Evolutionary conservation across 1,140 invertebrate species (phyloP).

Genomic region (Acromyrmex heyeri): DNA sequence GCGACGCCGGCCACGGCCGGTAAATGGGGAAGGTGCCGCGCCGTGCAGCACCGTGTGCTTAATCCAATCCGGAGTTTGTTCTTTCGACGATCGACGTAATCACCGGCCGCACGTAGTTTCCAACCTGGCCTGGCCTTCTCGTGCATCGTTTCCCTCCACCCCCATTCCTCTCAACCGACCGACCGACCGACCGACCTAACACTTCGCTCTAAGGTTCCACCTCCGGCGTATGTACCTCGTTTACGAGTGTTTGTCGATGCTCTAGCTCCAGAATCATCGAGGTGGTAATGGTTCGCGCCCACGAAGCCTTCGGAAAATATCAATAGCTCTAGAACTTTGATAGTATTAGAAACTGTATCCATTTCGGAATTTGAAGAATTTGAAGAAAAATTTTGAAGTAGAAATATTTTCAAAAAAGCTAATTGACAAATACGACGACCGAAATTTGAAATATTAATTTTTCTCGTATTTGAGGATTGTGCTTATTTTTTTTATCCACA

Average conservation of each 20-base stretch:
- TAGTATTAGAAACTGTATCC: not conserved
- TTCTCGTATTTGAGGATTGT: not conserved
- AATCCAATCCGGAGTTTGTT: conserved; percentile 84
- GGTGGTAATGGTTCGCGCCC: conserved; percentile 53
- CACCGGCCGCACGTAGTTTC: conserved; percentile 80
- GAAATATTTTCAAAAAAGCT: not conserved
- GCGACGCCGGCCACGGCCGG: conserved; percentile 75
- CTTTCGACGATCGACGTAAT: conserved; percentile 84
- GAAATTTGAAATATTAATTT: not conserved
- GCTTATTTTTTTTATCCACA: not conserved
- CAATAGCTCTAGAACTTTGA: not conserved
- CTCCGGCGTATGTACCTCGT: conserved; percentile 73
- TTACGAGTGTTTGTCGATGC: conserved; percentile 75
- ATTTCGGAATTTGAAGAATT: not conserved
- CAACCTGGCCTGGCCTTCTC: conserved; percentile 69
- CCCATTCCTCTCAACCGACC: conserved; percentile 34
- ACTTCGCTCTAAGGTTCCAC: conserved; percentile 75
- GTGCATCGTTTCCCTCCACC: not conserved
- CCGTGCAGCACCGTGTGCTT: conserved; percentile 77
- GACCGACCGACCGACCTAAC: conserved; percentile 65
- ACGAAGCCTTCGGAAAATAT: not conserved
- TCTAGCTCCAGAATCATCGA: conserved; percentile 52
- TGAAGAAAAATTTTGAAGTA: not conserved
- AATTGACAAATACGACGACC: not conserved
- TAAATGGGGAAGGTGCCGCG: conserved; percentile 79